These are phyloP conservation scores for Ia io DNA, from an alignment of 2,113 vertebrate species.

Conservation along the genomic window DNA sequence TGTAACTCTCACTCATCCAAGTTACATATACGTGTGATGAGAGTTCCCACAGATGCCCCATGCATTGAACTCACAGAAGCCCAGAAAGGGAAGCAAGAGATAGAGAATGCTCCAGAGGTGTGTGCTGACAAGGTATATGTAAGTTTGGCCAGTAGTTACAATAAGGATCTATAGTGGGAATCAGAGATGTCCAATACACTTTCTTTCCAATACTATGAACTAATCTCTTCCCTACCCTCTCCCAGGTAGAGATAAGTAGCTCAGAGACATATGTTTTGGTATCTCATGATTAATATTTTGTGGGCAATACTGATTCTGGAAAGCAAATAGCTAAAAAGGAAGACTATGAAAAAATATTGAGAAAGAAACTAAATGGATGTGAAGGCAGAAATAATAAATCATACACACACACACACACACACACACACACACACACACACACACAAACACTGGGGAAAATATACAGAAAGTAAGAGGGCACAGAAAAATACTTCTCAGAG, in stretches of 20 bases:
- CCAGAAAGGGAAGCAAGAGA: not conserved
- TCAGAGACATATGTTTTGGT: not conserved
- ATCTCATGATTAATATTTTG: not conserved
- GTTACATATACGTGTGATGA: not conserved
- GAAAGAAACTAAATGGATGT: not conserved
- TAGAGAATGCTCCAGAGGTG: not conserved
- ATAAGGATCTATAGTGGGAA: not conserved
- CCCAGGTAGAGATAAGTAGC: not conserved
- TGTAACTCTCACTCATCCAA: not conserved
- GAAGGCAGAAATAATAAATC: not conserved
- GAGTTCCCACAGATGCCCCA: not conserved
- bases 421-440: not conserved
- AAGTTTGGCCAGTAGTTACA: not conserved
- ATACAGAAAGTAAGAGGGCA: not conserved
- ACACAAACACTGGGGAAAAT: not conserved
- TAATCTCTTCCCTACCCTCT: not conserved
- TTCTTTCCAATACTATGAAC: not conserved
- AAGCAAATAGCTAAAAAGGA: not conserved
- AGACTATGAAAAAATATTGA: not conserved
- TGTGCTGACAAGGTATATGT: not conserved
- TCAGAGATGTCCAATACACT: rapidly evolving
- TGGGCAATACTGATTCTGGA: not conserved
- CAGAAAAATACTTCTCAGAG: not conserved
- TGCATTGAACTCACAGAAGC: not conserved
- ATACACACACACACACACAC: not conserved